These are phyloP conservation scores for Strix aluco DNA, from an alignment of 2,113 vertebrate genomes.

Conservation along the genomic window DNA sequence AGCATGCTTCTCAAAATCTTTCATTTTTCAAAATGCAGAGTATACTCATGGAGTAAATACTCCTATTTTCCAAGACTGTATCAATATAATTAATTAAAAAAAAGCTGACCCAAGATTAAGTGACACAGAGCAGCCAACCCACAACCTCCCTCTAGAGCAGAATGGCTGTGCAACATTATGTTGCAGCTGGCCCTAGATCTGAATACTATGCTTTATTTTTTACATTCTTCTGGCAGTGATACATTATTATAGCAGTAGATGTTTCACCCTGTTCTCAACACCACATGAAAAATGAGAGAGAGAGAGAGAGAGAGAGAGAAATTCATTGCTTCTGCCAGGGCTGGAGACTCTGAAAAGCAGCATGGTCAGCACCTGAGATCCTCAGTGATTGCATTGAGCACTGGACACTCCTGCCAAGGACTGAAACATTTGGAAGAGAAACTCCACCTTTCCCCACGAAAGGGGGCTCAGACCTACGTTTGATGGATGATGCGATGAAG, in stretches of 20 bases:
- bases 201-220: background rate
- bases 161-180: accelerated
- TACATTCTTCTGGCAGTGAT: background rate
- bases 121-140: background rate
- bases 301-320: background rate
- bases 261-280: background rate
- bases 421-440: background rate
- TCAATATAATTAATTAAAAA: background rate
- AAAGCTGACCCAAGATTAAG: background rate
- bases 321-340: background rate
- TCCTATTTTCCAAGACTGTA: background rate
- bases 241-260: background rate
- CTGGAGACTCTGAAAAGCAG: background rate
- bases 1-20: background rate
- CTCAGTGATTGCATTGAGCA: background rate
- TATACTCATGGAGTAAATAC: background rate
- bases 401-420: background rate
- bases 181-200: background rate
- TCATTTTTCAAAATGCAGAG: background rate
- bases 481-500: background rate
- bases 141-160: background rate
- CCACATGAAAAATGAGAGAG: background rate
- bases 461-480: background rate
- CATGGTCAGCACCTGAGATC: background rate
- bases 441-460: background rate